Base-by-base conservation (phyloP, 2,888 invertebrate species). In the Cyclophora albipunctata region DNA sequence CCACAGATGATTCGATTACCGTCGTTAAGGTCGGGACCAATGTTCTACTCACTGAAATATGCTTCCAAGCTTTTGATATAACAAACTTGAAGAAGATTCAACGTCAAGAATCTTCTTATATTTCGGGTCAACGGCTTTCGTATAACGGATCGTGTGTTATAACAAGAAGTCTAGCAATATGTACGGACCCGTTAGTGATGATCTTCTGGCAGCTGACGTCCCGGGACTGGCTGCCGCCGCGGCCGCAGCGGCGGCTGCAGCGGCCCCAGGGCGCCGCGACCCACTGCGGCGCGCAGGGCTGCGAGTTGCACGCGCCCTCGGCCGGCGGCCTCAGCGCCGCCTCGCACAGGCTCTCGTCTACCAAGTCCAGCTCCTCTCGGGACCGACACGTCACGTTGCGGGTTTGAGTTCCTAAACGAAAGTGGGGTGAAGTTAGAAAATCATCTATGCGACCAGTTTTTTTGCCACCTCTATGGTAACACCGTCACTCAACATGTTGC, bases 241-340 rank as follows among this genome's bases (percentile, higher is more conserved):
- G 89, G 4, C 97, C 97, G 72, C 98, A 98, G 2, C 92, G 91
- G 58, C 92, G 92, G 43, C 94, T 94, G 78, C 98, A 98, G 42
- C 92, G 89, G 2, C 92, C 91, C 98, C 98, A 98, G 0, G 90
- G 87, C 3, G 93, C 92, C 46, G 91, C 90, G 34, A 92, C 90
- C 98, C 98, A 98, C 71, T 90, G 90, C 0, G 97, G 92, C 3
- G 93, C 91, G 76, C 98, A 97, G 0, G 95, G 91, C 6, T 93
- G 91, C 3, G 90, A 90, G 62, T 92, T 94, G 73, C 98, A 98
- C 3, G 90, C 84, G 70, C 94, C 92, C 49, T 91, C 92, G 43
- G 90, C 90, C 0, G 88, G 84, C 0, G 98, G 98, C 79, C 93
- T 93, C 46, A 92, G 85, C 40, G 90, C 91, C 0, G 90, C 90